Base-by-base conservation (phyloP, 2,888 invertebrate genomes). In the Andrena bicolor region DNA sequence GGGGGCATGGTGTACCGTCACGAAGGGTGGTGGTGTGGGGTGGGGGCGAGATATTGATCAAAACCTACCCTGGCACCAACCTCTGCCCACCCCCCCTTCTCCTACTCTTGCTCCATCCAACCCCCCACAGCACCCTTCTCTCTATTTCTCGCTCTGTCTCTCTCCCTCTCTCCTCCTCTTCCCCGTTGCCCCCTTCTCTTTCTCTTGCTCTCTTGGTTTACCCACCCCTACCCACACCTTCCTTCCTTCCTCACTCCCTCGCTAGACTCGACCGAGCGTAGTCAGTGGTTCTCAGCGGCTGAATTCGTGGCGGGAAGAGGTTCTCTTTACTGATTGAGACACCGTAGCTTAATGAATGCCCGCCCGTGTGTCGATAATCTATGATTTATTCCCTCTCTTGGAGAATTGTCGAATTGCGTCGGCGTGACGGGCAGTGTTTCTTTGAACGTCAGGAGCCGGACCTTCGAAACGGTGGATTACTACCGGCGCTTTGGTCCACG, bases 21-120 rank as follows among this genome's bases (percentile, higher is more conserved):
- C 88, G 90, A 90, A 90, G 90, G 91, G 91, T 90, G 85, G 90
- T 90, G 91, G 87, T 88, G 88, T 86, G 90, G 91, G 90, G 91
- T 92, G 93, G 93, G 92, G 93, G 91, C 92, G 93, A 93, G 93
- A 94, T 93, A 93, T 93, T 93, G 93, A 93, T 93, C 93, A 93
- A 93, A 93, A 93, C 92, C 93, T 93, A 93, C 93, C 93, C 93
- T 92, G 92, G 92, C 92, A 93, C 92, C 92, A 91, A 91, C 92
- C 88, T 90, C 91, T 88, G 87, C 84, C 83, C 73, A 80, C 80
- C 86, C 41, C 13, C 41, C 41, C 41, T 13, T 41, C 41, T 41
- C 41, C 41, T 41, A 41, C 41, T 84, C 86, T 81, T 82, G 76
- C 85, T 68, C 85, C 88, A 77, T 83, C 86, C 88, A 90, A 90